Evolutionary conservation across 1,140 invertebrate genomes (phyloP).

Genomic region (Meloidogyne hapla): DNA sequence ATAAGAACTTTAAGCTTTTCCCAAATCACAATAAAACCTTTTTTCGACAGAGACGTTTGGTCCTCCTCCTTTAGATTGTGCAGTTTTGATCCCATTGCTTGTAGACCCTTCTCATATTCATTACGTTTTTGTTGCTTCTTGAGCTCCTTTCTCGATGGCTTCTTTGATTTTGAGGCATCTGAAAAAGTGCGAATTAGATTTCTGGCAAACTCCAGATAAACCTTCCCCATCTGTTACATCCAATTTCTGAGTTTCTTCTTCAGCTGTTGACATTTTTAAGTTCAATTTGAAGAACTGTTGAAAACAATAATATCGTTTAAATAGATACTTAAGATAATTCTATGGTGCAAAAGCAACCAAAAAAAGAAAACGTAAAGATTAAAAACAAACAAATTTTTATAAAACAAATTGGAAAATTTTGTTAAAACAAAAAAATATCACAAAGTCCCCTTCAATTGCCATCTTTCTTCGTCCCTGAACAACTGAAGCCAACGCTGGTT

Average conservation of each 20-base stretch:
- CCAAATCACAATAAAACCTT: constrained; percentile 1
- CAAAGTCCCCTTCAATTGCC: constrained; percentile 16
- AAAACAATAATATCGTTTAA: too few species aligned
- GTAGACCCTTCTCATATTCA: constrained; percentile 87
- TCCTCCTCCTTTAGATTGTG: constrained; percentile 4
- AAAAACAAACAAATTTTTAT: constrained; percentile 2
- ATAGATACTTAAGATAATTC: too few species aligned
- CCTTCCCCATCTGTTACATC: neutral
- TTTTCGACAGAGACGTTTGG: neutral
- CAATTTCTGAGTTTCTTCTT: neutral
- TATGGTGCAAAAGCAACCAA: too few species aligned
- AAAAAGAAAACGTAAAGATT: too few species aligned
- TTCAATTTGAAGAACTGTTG: too few species aligned
- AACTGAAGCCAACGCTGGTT: constrained; percentile 12
- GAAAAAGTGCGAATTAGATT: too few species aligned
- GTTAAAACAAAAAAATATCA: neutral
- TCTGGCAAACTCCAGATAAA: too few species aligned
- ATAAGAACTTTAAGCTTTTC: too few species aligned
- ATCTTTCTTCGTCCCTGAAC: constrained; percentile 14
- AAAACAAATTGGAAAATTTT: neutral
- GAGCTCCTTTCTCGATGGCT: constrained; percentile 88
- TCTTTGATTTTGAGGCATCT: constrained; percentile 53
- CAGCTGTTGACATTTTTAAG: neutral
- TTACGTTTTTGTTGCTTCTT: constrained; percentile 84
- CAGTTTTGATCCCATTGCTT: constrained; percentile 70